Evolutionary conservation across 2,888 invertebrate species (phyloP), one percentile per base, ranked within the genome.

Genomic region (Epicampocera succincta): DNA sequence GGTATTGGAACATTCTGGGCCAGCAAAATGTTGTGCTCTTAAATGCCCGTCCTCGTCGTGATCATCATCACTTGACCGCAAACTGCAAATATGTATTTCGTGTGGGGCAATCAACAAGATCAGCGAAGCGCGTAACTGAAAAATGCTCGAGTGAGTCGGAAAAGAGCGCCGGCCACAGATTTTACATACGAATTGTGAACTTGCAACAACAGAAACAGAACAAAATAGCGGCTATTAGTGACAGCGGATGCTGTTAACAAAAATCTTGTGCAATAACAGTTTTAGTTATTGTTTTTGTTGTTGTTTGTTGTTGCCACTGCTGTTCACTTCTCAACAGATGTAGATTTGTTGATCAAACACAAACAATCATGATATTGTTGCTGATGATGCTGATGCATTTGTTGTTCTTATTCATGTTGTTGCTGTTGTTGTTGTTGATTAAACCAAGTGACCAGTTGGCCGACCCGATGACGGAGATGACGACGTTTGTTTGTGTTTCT

Each of bases 241-340:
- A 56, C 75, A 71, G 71, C 82, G 82, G 82, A 75, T 82, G 78
- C 74, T 82, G 82, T 78, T 74, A 78, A 74, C 82, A 66, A 65
- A 81, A 68, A 44, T 77, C 82, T 82, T 75, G 33, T 48, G 71
- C 66, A 75, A 78, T 71, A 82, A 65, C 65, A 78, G 74, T 71
- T 76, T 69, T 40, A 38, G 63, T 38, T 52, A 46, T 61, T 75
- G 46, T n/a, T n/a, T n/a, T n/a, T n/a, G n/a, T n/a, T n/a, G n/a
- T n/a, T n/a, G n/a, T n/a, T 38, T 69, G 50, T 40, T 50, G 19
- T 19, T 63, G 19, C 21, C 56, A 58, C 50, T 74, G 71, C 17
- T 54, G 40, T 19, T 25, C 29, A 11, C 54, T 17, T 46, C 29
- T 13, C 29, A 79, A 63, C 74, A 72, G 66, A 66, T 79, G 78